Percentiles rank a stretch among this genome's conserved stretches.
phyloP scores from a whole-genome alignment of 2,797 vertebrate genomes.

The Uromys caudimaculatus region DNA sequence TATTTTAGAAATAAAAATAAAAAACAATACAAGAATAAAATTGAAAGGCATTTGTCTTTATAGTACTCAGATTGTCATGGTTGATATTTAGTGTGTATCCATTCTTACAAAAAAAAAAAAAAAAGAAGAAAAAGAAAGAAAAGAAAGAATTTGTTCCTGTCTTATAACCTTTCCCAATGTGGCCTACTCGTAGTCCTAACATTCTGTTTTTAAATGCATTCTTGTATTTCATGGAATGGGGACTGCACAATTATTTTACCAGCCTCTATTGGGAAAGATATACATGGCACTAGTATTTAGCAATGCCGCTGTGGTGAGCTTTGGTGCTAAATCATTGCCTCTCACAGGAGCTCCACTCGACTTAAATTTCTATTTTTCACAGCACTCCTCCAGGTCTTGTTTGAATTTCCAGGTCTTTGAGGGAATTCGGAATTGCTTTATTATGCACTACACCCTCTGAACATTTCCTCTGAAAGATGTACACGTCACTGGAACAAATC shows the following conservation, averaged over 20 bases:
- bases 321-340: background rate
- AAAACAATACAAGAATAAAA: constrained; percentile 19
- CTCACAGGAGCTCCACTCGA: background rate
- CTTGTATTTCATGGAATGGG: background rate
- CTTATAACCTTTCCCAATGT: constrained; percentile 30
- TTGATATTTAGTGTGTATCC: constrained; percentile 11
- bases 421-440: constrained; percentile 49
- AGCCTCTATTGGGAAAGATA: background rate
- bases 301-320: background rate
- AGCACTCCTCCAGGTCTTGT: background rate
- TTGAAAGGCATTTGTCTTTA: background rate
- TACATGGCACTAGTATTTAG: background rate
- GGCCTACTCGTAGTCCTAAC: background rate
- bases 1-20: constrained; percentile 30
- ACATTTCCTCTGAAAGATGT: constrained; percentile 54
- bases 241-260: constrained; percentile 15
- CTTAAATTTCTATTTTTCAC: constrained; percentile 43
- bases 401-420: constrained; percentile 42
- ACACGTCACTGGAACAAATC: constrained; percentile 27
- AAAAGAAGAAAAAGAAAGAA: background rate
- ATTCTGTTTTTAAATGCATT: constrained; percentile 42
- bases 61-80: background rate
- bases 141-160: background rate
- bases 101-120: constrained; percentile 1
- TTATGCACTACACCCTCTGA: background rate